Evolutionary conservation across 2,888 invertebrate genomes (phyloP), one percentile per base, ranked within the genome.

Genomic region (Platycnemis pennipes): DNA sequence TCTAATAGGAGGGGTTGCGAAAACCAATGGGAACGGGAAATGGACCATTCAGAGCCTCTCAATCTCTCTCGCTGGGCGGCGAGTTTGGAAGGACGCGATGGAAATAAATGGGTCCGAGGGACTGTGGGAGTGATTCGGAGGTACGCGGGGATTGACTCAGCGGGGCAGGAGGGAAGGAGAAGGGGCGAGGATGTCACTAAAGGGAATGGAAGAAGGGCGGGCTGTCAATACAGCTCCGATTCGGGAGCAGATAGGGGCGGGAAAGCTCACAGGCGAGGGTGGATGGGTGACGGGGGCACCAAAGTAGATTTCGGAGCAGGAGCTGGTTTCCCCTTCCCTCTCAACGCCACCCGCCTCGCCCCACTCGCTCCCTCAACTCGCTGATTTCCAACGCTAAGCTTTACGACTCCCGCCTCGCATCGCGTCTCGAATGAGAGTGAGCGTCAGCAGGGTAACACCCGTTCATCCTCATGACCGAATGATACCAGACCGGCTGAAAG

Each of bases 11-110:
- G 11, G 16, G 37, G 13, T 37, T 77, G 77, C 77, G 77, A 37
- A 77, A 77, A 77, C 77, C 63, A 63, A 63, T 63, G 63, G 63
- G 26, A 63, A 22, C 63, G 63, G 63, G 63, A 63, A 63, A 63
- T 63, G 63, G 63, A 63, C 63, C 63, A 63, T 63, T 63, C 63
- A 63, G 63, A 7, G 26, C 26, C 63, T n/a, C n/a, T n/a, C 26
- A 26, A 7, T n/a, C 63, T 63, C 26, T 26, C 19, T 63, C 26
- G 63, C 2, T 26, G 63, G 77, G 31, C 2, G 77, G 77, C 4
- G 13, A 37, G 11, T 31, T 31, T 16, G 31, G 77, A 37, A 37
- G 31, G 37, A 77, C 0, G 77, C 2, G 22, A 77, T 77, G 11
- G 77, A 77, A 77, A 77, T 37, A 77, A 77, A 77, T 77, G 77